Evolutionary conservation across 2,797 vertebrate species (phyloP), one percentile per base, ranked within the genome.

Genomic region (Remorina albescens): DNA sequence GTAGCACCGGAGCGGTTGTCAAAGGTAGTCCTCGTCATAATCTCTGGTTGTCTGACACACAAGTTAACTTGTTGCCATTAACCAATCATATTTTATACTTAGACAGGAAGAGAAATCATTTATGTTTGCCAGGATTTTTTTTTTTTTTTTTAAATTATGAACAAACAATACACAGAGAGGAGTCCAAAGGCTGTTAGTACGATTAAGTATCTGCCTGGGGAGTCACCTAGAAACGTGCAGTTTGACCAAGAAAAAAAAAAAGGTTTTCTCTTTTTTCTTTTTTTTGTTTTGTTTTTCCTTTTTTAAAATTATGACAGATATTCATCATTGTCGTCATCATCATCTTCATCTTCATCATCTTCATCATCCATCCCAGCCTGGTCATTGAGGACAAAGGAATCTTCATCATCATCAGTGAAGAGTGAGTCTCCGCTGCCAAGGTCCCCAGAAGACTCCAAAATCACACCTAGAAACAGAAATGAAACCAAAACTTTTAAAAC

Each of bases 361-460:
- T 96, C 95, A 0, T 96, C 96, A 26, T 92, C 91, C 81, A 87
- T 81, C 21, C 96, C 95, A 0, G 82, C 70, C 88, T 97, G 95
- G 51, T 96, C 95, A 2, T 94, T 94, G 73, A 95, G 93, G 79
- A 95, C 91, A 39, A 95, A 95, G 0, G 94, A 96, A 18, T 96
- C 95, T 1, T 98, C 95, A 3, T 98, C 97, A 28, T 98, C 96
- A 25, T 97, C 96, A 0, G 91, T 90, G 92, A 96, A 95, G 59
- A 95, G 93, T 3, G 96, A 95, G 91, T 98, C 96, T 0, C 97
- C 97, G 59, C 97, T 99, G 53, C 96, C 95, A 66, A 96, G 96
- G 92, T 99, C 97, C 76, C 97, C 97, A 0, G 97, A 99, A 39
- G 95, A 95, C 85, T 99, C 97, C 85, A 95, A 64, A 74, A 96